Evolutionary conservation across 1,140 invertebrate genomes (phyloP).

Genomic region (Bombus waltoni): DNA sequence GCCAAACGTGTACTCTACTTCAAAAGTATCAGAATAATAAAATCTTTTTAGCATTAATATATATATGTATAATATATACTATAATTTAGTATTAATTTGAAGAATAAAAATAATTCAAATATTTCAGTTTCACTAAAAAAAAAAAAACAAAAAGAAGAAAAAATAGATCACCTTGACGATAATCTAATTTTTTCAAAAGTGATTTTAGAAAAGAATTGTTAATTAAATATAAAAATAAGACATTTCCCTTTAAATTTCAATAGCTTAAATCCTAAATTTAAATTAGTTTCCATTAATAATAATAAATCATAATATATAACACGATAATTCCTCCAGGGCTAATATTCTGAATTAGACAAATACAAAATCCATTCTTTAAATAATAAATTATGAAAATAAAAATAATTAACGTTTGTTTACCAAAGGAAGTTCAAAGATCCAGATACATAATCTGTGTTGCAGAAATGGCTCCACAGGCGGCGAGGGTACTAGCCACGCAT

Average conservation of each 20-base stretch:
- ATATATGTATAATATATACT: neutral
- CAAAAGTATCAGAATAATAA: neutral
- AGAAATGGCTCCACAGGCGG: constrained; percentile 91
- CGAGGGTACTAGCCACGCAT: constrained; percentile 90
- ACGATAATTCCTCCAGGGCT: no score
- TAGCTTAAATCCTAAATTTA: neutral
- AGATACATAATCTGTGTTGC: constrained; percentile 95
- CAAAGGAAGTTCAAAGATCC: constrained; percentile 86
- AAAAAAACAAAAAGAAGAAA: neutral
- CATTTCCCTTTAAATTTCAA: neutral
- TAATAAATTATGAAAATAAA: neutral
- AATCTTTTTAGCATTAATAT: neutral
- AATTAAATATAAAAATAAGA: neutral
- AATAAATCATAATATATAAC: no score
- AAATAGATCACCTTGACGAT: neutral
- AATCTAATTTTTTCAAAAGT: neutral
- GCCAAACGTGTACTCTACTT: neutral
- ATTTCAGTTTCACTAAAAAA: neutral
- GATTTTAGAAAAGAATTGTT: neutral
- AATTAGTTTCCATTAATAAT: no score
- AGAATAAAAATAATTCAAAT: neutral
- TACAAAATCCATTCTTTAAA: neutral
- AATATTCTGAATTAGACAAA: no score
- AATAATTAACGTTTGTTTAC: neutral
- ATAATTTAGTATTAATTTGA: neutral